Base-by-base conservation (phyloP, 1,140 invertebrate species). In the Pseudomyrmex gracilis region DNA sequence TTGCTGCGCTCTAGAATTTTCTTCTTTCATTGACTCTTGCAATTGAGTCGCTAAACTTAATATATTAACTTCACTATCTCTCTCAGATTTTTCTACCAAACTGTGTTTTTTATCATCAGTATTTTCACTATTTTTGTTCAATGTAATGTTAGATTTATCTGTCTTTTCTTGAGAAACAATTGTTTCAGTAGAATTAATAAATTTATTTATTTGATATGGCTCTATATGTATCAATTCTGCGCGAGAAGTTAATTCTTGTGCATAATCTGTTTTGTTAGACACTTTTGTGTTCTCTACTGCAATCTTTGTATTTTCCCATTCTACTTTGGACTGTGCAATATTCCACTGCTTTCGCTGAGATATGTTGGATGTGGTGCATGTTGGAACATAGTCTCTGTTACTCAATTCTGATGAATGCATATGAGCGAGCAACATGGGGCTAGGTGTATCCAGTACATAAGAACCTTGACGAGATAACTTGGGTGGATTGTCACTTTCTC, bases 371-470 rank as follows among this genome's bases (percentile, higher is more conserved):
- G 64, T 93, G 90, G 95, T 93, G 2, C 94, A 92, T 67, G 95
- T 95, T n/a, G 93, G 95, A 63, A 92, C 90, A 67, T 95, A 94
- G 63, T 73, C 80, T 1, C 82, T 76, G 47, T 86, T 82, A 34
- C 45, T 55, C 0, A 95, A 93, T 85, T 95, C 94, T 17, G 94
- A 94, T 17, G 94, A 94, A 89, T 95, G 93, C 73, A 96, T 91
- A 80, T 96, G 95, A 15, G 96, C 96, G 3, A 96, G 85, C 15
- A 96, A 92, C 82, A 95, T 93, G 0, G 96, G 95, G 89, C 96
- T 96, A 0, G 96, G 96, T 55, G 95, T 94, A 1, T 96, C 94
- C 13, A 96, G 86, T 0, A 96, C 95, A 74, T 96, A 96, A 8
- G 96, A 96, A 84, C 95, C 95, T 90, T 96, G 95, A 60, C 96